A percentile compares a stretch with the other conserved stretches of the same genome.
Evolutionary conservation across 2,113 vertebrate genomes (phyloP).

Genomic region (Verasper variegatus): DNA sequence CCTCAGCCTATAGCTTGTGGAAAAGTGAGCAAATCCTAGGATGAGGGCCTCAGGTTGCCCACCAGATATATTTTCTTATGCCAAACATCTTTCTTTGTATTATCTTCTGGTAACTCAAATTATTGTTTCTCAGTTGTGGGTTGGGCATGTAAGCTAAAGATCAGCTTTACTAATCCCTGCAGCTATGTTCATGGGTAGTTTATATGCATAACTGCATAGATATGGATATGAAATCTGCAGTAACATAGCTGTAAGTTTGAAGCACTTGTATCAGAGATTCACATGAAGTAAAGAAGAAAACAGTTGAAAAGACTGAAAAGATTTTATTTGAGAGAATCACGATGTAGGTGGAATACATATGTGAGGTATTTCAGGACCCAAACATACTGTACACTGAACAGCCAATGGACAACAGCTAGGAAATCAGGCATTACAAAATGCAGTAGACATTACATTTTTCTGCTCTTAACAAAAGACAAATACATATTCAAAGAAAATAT

Average conservation of each 20-base stretch:
- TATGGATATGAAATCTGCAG: neutral
- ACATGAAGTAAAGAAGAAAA: neutral
- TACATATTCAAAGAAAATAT: constrained; percentile 25
- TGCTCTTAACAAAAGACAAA: constrained; percentile 39
- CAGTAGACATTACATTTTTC: constrained; percentile 1
- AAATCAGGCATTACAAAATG: constrained; percentile 52
- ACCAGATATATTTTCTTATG: too few relatives aligned
- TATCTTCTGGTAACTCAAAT: too few relatives aligned
- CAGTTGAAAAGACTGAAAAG: constrained; percentile 20
- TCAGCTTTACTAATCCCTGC: neutral
- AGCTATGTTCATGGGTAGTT: neutral
- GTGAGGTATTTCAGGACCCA: constrained; percentile 68
- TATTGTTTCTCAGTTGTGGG: too few relatives aligned
- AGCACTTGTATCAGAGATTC: neutral
- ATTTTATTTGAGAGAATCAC: constrained; percentile 60
- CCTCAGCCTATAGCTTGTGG: too few relatives aligned
- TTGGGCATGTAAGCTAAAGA: too few relatives aligned
- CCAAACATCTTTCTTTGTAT: too few relatives aligned
- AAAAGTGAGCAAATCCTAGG: too few relatives aligned
- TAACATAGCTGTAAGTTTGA: too few relatives aligned
- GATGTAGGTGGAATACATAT: constrained; percentile 33
- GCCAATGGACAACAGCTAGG: constrained; percentile 25
- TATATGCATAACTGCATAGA: neutral
- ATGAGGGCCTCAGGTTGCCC: too few relatives aligned
- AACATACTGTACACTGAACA: constrained; percentile 44